Base-by-base conservation (phyloP, 2,113 vertebrate genomes). In the Apteryx owenii region DNA sequence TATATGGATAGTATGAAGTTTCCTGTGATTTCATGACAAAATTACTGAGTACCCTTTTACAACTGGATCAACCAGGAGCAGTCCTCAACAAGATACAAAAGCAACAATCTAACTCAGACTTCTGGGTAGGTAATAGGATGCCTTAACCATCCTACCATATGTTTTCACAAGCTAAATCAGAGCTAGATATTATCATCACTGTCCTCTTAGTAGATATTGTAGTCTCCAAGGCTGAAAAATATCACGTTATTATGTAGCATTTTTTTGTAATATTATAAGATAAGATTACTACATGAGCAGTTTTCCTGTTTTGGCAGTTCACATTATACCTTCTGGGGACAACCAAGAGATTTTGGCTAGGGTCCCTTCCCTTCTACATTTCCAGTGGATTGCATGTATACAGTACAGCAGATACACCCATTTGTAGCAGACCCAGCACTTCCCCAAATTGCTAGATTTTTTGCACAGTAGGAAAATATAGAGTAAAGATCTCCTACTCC, bases 381-480 rank as follows among this genome's bases (percentile, higher is more conserved):
- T 46, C 44, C 44, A 46, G 44, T 46, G 44, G 44, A 46, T 46
- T 46, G 14, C 44, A 1, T 10, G 4, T 50, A 33, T 11, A 15
- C 15, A 31, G 56, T 58, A 28, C 29, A 46, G 10, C 22, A 78
- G 38, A 66, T 29, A 65, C 9, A 73, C 20, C 5, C 29, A 31
- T 9, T 22, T 0, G 0, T 10, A 54, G 19, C 10, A 77, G 33
- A 8, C 6, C 28, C 3, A 75, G 33, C 6, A 51, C 36, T 85
- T 58, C 26, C 19, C 29, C 61, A 44, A 46, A 56, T 3, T 31
- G 40, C 18, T 4, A 64, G 9, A 1, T 1, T 25, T 61, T 77
- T 60, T 77, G 4, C 40, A 79, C n/a, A 70, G 8, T 23, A 85
- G 73, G 50, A 81, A 51, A 7, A 26, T 29, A 19, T 9, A 78